phyloP scores from a whole-genome alignment of 2,113 vertebrate species.

The Tor tambroides region DNA sequence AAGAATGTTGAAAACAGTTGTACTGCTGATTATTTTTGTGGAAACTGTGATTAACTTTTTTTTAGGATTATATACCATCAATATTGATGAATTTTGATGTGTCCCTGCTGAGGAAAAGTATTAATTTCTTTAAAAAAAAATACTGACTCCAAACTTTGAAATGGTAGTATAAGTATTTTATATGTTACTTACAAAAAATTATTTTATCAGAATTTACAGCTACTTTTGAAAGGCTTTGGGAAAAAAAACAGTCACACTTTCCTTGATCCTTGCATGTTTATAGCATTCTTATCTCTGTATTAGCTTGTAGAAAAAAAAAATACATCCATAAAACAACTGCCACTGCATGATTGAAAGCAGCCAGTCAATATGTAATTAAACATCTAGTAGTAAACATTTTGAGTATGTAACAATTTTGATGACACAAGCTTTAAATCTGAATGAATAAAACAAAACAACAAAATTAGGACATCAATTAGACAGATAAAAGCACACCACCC shows the following conservation, averaged over 20 bases:
- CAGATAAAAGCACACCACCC: background rate
- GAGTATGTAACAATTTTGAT: background rate
- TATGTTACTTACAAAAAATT: too few relatives aligned
- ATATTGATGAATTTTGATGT: too few relatives aligned
- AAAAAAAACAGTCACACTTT: background rate
- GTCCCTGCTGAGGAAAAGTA: too few relatives aligned
- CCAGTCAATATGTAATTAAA: background rate
- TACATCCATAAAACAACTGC: background rate
- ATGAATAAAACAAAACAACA: slow-evolving; percentile 16
- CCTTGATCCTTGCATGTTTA: background rate
- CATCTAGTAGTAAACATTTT: background rate
- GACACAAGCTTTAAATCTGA: background rate
- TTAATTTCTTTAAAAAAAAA: too few relatives aligned
- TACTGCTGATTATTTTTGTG: background rate
- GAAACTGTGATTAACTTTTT: background rate
- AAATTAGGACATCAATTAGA: slow-evolving; percentile 33
- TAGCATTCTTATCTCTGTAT: background rate
- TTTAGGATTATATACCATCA: background rate
- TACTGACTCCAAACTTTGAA: too few relatives aligned
- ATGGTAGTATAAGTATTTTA: too few relatives aligned
- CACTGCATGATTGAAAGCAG: background rate
- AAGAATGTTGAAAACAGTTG: background rate
- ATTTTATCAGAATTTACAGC: background rate
- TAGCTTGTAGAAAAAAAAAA: background rate
- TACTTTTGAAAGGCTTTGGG: background rate